These are phyloP conservation scores for Cyanoramphus novaezelandiae DNA, from an alignment of 2,113 vertebrate species.

Conservation along the genomic window DNA sequence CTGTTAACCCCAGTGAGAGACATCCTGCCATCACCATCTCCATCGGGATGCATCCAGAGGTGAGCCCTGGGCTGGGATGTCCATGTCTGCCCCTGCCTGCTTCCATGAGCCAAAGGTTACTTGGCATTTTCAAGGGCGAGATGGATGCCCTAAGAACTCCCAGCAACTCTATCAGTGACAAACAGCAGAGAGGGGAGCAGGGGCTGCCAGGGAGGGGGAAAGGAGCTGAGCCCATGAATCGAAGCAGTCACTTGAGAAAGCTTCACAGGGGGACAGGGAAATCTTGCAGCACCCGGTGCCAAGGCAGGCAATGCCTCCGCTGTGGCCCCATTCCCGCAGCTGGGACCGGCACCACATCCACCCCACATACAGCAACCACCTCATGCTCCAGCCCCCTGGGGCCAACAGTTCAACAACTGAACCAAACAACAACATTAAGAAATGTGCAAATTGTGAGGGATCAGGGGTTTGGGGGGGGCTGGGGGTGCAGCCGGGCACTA, in stretches of 20 bases:
- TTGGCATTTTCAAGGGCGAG: neutral
- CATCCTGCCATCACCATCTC: neutral
- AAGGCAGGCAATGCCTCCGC: neutral
- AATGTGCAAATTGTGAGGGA: conserved; percentile 77
- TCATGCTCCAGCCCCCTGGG: neutral
- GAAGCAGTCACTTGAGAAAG: neutral
- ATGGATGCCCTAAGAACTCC: neutral
- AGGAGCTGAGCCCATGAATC: rapidly evolving
- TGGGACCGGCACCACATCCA: rapidly evolving
- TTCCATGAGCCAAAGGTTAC: neutral
- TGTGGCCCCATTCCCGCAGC: neutral
- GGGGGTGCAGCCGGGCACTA: conserved; percentile 25
- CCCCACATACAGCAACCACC: neutral
- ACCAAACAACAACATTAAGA: neutral
- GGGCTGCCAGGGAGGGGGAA: neutral
- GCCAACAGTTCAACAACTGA: neutral
- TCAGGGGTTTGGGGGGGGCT: rapidly evolving
- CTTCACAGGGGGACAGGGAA: neutral
- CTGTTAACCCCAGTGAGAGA: neutral
- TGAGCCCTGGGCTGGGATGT: rapidly evolving
- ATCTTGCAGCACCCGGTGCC: neutral
- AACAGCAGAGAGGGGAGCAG: neutral
- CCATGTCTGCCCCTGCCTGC: neutral
- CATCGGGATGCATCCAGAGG: neutral
- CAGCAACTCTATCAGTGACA: rapidly evolving